These are phyloP conservation scores for Luperina nickerlii DNA, from an alignment of 2,888 invertebrate genomes.

Conservation along the genomic window DNA sequence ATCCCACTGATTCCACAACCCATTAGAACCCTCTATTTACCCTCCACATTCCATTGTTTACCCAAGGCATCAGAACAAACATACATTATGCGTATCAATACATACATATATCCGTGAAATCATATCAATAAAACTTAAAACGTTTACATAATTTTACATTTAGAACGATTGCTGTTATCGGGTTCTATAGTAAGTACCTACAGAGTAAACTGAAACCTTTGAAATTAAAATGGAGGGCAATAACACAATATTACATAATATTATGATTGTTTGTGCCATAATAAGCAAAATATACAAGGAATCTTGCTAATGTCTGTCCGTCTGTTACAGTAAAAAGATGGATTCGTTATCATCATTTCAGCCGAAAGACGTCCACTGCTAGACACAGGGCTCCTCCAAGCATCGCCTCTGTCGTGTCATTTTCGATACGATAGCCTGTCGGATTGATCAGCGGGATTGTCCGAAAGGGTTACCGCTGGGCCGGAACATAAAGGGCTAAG, in stretches of 20 bases:
- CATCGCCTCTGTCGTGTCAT: no score
- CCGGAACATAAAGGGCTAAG: no score
- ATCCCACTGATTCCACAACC: constrained; percentile 35
- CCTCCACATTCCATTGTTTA: constrained; percentile 34
- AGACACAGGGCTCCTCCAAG: neutral
- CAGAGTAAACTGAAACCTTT: neutral
- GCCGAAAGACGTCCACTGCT: neutral
- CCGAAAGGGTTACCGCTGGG: no score
- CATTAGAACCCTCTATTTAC: constrained; percentile 54
- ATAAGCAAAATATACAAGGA: neutral
- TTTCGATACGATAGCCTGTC: no score
- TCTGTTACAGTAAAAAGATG: neutral
- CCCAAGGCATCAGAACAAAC: constrained; percentile 32
- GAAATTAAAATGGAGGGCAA: neutral
- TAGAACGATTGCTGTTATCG: constrained; percentile 11
- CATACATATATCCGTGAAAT: constrained; percentile 38
- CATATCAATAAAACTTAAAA: constrained; percentile 32
- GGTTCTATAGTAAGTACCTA: no score
- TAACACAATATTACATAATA: neutral
- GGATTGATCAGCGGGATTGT: no score
- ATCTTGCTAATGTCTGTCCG: neutral
- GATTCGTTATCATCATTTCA: neutral
- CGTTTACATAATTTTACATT: constrained; percentile 40
- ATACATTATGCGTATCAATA: constrained; percentile 48
- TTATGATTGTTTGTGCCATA: neutral